Base-by-base conservation (phyloP, 64 coral and sea anemone genomes). In the Stichodactyla helianthus region DNA sequence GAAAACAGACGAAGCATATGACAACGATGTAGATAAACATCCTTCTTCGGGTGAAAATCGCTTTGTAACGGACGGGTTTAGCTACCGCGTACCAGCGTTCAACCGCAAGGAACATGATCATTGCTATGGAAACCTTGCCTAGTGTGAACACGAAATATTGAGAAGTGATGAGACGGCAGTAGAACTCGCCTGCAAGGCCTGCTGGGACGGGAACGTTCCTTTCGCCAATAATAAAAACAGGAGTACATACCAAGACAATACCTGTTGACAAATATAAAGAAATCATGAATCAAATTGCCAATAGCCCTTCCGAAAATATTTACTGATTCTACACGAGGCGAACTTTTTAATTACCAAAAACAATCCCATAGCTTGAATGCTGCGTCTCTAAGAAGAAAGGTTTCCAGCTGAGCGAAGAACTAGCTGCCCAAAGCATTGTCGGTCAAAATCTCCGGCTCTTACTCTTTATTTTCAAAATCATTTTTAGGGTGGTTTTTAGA, bases 1-100 rank as follows among this genome's bases (percentile, higher is more conserved):
- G 23, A 12, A 84, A 26, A 19, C 89, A 85, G 11, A 64, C 71
- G 11, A 86, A 12, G 17, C 53, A 28, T 23, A 70, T 51, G 64
- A 74, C 6, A 12, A 55, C 18, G 59, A 91, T 11, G 62, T 86
- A 59, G 57, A 77, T 2, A 60, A 62, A 28, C 35, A 86, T 58
- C 52, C 6, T 64, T 52, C 51, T 51, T 17, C 83, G 7, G 51
- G 57, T 91, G 50, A 59, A 91, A 14, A 50, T 22, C 6, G 84
- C 17, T 67, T 78, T 56, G 71, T 91, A 86, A 27, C 54, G 65
- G 17, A 79, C 54, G 4, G 89, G 89, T 2, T 76, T 53, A 16
- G 83, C 31, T 8, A 86, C 79, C 14, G 89, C 89, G 61, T 86
- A 91, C 89, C 84, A 91, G 31, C 89, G 89, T 25, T 91, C 84